Evolutionary conservation across 2,888 invertebrate species (phyloP).

Genomic region (Euproctis similis): DNA sequence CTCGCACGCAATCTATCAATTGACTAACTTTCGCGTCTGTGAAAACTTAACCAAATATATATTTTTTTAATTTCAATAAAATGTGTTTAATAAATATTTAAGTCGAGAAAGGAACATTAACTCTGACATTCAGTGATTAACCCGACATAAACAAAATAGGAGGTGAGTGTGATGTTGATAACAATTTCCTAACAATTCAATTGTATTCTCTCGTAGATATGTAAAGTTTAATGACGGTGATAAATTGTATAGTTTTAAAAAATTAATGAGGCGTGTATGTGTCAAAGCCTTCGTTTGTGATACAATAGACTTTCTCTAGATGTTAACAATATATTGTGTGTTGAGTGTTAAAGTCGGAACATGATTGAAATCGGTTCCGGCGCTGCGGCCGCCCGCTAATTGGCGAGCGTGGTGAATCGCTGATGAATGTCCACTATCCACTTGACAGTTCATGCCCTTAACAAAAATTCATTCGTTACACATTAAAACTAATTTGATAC

Average conservation of each 20-base stretch:
- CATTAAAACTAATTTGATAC: conserved; percentile 41
- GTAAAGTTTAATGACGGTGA: conserved; percentile 13
- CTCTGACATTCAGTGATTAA: no score
- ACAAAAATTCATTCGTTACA: conserved; percentile 46
- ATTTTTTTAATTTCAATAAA: not conserved
- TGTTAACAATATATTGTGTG: conserved; percentile 36
- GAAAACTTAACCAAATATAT: not conserved
- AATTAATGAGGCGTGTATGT: conserved; percentile 14
- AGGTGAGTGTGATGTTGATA: conserved; percentile 49
- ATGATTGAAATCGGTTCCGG: conserved; percentile 34
- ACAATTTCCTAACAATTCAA: conserved; percentile 33
- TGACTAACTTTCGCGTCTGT: not conserved
- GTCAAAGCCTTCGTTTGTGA: conserved; percentile 19
- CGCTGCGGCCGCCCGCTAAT: conserved; percentile 46
- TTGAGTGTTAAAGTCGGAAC: conserved; percentile 33
- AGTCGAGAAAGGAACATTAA: no score
- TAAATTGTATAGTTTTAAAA: conserved; percentile 8
- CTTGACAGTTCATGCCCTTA: conserved; percentile 36
- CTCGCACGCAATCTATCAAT: no score
- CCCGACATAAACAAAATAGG: no score
- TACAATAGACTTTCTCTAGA: conserved; percentile 35
- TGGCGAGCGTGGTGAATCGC: conserved; percentile 59
- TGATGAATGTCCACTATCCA: conserved; percentile 53
- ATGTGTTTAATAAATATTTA: no score
- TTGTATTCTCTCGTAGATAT: conserved; percentile 27